These are phyloP conservation scores for Spilarctia lutea DNA, from an alignment of 2,888 invertebrate genomes.

Conservation along the genomic window DNA sequence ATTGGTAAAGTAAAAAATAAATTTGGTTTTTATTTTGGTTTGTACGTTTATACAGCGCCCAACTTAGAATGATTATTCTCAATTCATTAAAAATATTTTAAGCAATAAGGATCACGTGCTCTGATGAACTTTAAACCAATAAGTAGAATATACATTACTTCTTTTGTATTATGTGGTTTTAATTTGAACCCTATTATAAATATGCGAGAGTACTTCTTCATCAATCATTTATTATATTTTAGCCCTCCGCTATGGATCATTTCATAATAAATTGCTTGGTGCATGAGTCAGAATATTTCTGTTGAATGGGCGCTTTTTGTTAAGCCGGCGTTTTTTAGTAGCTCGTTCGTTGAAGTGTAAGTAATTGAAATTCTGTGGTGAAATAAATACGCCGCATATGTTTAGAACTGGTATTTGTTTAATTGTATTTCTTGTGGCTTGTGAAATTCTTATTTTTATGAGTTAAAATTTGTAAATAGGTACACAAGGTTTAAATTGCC, in stretches of 20 bases:
- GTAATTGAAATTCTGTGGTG: background rate
- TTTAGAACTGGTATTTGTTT: background rate
- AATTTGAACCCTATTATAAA: background rate
- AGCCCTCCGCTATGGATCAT: background rate
- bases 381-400: background rate
- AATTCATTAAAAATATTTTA: background rate
- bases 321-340: background rate
- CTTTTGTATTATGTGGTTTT: background rate
- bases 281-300: background rate
- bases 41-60: background rate
- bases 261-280: background rate
- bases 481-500: too few species aligned
- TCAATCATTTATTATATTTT: background rate
- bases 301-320: background rate
- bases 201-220: background rate
- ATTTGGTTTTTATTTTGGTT: background rate
- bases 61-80: background rate
- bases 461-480: too few species aligned
- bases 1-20: background rate
- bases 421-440: background rate
- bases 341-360: background rate
- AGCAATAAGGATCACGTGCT: background rate
- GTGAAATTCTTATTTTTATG: too few species aligned
- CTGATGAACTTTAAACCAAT: background rate
- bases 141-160: background rate